Percentiles rank a stretch among this genome's conserved stretches.
These are phyloP conservation scores for Noctilio leporinus DNA, from an alignment of 2,113 vertebrate species.

Conservation along the genomic window DNA sequence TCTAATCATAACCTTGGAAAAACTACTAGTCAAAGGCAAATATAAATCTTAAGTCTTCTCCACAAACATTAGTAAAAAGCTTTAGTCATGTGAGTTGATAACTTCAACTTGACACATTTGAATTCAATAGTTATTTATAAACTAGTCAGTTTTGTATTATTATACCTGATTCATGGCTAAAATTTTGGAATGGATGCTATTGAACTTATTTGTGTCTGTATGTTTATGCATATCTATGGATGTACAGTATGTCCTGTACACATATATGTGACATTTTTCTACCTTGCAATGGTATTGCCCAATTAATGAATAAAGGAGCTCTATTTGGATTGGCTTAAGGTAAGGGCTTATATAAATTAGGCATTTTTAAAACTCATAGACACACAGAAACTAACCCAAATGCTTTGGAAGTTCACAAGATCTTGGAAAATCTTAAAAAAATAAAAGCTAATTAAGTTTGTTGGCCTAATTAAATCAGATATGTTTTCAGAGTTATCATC, in stretches of 20 bases:
- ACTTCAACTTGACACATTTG: not conserved
- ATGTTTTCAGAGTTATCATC: not conserved
- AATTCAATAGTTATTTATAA: not conserved
- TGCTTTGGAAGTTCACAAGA: not conserved
- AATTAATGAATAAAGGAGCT: not conserved
- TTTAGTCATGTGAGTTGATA: not conserved
- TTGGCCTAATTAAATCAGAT: not conserved
- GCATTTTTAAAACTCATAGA: not conserved
- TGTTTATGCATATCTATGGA: not conserved
- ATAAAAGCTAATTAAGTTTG: not conserved
- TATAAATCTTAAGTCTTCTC: not conserved
- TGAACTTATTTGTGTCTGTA: not conserved
- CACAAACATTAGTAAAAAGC: not conserved
- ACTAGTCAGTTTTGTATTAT: not conserved
- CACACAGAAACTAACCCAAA: not conserved
- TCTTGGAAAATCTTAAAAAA: not conserved
- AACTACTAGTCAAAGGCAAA: not conserved
- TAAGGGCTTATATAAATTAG: not conserved
- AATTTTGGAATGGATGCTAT: not conserved
- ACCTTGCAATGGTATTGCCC: not conserved
- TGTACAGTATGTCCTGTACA: not conserved
- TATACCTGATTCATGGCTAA: not conserved
- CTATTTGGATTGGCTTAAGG: not conserved
- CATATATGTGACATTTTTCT: not conserved
- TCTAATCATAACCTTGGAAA: not conserved